phyloP scores from a whole-genome alignment of 1,140 invertebrate species.

The Diuraphis noxia region DNA sequence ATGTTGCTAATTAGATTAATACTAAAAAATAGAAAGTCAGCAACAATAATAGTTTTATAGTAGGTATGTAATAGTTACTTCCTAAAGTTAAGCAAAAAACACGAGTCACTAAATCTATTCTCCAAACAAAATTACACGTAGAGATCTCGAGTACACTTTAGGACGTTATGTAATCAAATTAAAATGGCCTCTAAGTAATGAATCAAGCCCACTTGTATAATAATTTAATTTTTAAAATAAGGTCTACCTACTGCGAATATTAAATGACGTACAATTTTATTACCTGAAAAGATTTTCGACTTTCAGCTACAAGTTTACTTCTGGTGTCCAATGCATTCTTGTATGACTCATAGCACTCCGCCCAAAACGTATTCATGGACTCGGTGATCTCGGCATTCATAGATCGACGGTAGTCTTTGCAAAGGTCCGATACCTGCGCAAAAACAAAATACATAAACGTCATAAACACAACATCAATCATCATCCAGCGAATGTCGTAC shows the following conservation, averaged over 20 bases:
- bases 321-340: conserved; percentile 66
- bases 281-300: conserved; percentile 67
- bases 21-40: conserved; percentile 31
- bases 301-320: conserved; percentile 65
- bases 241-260: neutral
- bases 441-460: conserved; percentile 16
- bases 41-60: neutral
- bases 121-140: neutral
- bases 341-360: conserved; percentile 65
- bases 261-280: neutral
- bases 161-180: conserved; percentile 5
- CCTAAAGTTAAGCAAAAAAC: neutral
- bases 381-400: conserved; percentile 62
- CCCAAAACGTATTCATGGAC: conserved; percentile 66
- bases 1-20: conserved; percentile 3
- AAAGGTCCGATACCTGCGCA: conserved; percentile 44
- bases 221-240: neutral
- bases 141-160: neutral
- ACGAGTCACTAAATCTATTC: conserved; percentile 1
- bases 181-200: neutral
- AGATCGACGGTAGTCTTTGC: conserved; percentile 56
- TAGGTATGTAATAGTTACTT: neutral
- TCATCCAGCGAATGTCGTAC: neutral
- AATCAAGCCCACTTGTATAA: neutral
- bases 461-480: conserved; percentile 26